Base-by-base conservation (phyloP, 2,113 vertebrate species). In the Pachypanchax playfairii region DNA sequence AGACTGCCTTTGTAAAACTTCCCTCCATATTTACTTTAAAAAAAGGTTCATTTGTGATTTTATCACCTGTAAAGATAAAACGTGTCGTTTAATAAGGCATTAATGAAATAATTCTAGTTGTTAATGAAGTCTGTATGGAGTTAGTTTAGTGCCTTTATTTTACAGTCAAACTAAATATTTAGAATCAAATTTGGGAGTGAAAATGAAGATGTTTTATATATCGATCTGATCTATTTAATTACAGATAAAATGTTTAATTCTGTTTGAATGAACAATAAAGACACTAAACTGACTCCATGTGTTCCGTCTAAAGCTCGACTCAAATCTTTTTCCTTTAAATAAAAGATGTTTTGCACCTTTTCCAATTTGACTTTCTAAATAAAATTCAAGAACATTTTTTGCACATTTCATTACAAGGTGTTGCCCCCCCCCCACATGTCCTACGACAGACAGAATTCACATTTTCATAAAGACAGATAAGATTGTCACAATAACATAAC, bases 401-500 rank as follows among this genome's bases (percentile, higher is more conserved):
- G 28, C 54, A 44, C 51, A 33, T n/a, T n/a, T n/a, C n/a, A n/a
- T n/a, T n/a, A n/a, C n/a, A n/a, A n/a, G n/a, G n/a, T n/a, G n/a
- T n/a, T n/a, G n/a, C n/a, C n/a, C n/a, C n/a, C n/a, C n/a, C n/a
- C n/a, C n/a, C 1, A 29, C 11, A 0, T 15, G 11, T 43, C 41
- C 33, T 49, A 58, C 38, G 17, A 64, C 14, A 29, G 48, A 44
- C 44, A 25, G 31, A 63, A 74, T 53, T 66, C 73, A 69, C 70
- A 56, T 62, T 65, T 77, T 48, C 58, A 68, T 44, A 61, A 57
- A 42, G 51, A 83, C 59, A 14, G 5, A 59, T 44, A 65, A 72
- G 88, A 90, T 90, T 90, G 89, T 90, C 89, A 79, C 71, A 18
- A 86, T 70, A 84, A 85, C 53, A 28, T 38, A 80, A 60, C 15